Conservation (phyloP, 2,113 vertebrate genomes). For the Pedetes capensis region DNA sequence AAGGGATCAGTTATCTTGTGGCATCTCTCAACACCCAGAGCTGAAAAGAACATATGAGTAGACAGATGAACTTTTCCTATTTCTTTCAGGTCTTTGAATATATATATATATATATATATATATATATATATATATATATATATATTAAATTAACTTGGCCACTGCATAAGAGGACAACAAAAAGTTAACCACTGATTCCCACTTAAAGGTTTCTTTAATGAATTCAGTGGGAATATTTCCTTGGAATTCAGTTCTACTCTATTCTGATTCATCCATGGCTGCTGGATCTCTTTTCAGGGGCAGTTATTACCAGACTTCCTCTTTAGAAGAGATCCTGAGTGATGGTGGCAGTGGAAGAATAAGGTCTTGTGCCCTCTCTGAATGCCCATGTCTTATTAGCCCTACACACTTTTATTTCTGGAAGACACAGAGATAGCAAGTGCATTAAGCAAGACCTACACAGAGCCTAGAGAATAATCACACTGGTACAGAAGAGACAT, state of each 20-base stretch:
- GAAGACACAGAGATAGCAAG: background rate
- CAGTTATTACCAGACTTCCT: background rate
- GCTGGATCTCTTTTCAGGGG: background rate
- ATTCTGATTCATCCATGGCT: background rate
- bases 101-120: no score
- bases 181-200: background rate
- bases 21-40: background rate
- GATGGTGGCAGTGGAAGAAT: background rate
- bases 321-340: background rate
- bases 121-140: no score
- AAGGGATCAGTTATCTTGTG: background rate
- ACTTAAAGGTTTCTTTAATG: background rate
- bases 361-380: no score
- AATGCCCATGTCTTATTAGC: background rate
- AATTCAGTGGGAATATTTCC: background rate
- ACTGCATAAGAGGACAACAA: background rate
- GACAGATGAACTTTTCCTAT: background rate
- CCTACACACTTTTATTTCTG: background rate
- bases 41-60: background rate
- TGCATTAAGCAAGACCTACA: background rate
- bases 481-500: accelerated
- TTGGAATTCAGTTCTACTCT: background rate
- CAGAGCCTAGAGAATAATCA: background rate
- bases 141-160: background rate
- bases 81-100: background rate